Base-by-base conservation (phyloP, 2,113 vertebrate genomes). In the Collichthys lucidus region DNA sequence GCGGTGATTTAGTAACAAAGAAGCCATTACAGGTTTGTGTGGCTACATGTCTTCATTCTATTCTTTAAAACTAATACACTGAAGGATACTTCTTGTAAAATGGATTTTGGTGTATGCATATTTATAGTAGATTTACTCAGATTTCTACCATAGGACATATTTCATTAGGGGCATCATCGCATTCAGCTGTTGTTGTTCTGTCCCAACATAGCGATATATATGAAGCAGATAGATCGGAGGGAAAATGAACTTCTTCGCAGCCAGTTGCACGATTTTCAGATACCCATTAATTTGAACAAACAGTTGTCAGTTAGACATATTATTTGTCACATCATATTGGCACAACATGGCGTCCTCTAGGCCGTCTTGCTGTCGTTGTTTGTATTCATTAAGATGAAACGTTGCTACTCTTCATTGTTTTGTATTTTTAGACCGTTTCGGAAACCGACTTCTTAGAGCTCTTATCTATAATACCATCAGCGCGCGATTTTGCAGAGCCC, bases 391-490 rank as follows among this genome's bases (percentile, higher is more conserved):
- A 5, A 60, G 68, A 57, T 64, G 22, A 69, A 73, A 9, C 49
- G 2, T 15, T 15, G 6, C 8, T 20, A 20, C 53, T 62, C 17
- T 29, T 72, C 53, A 52, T 46, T 83, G 57, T 71, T 80, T 74
- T 77, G 4, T 64, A 47, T 82, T 86, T 74, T 65, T 76, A 62
- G 29, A 50, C 61, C 50, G 14, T 3, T 81, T 65, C 64, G 29
- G 35, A 29, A 78, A 24, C 62, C 55, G 52, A 29, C 31, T 29
- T n/a, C 53, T 46, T 19, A 4, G 9, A 14, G 19, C 75, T 74
- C 12, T 67, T 80, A 74, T 88, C 79, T 75, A 8, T 70, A 79
- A 70, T 77, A 53, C 67, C 50, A 57, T 65, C 69, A 74, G 46
- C 16, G 40, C 65, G 68, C 53, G 19, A 60, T 75, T 83, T 62